phyloP scores from a whole-genome alignment of 2,113 vertebrate genomes.

The Glaucidium brasilianum region DNA sequence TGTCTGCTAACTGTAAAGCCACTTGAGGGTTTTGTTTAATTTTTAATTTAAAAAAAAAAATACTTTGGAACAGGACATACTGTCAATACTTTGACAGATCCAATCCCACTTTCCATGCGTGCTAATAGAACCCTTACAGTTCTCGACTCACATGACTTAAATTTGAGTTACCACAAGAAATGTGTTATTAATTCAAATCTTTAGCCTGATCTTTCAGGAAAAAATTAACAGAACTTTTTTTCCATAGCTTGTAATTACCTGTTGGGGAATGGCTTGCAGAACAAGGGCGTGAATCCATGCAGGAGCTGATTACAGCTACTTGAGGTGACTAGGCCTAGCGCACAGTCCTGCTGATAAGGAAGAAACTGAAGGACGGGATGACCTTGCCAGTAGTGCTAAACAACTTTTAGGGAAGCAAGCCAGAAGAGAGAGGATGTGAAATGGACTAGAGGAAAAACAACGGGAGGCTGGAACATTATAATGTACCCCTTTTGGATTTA shows the following conservation, averaged over 20 bases:
- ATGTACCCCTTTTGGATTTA: too few species aligned
- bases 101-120: slow-evolving; percentile 10
- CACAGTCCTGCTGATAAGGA: too few species aligned
- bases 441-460: too few species aligned
- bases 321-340: too few species aligned
- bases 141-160: background rate
- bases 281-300: too few species aligned
- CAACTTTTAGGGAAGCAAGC: too few species aligned
- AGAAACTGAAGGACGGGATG: too few species aligned
- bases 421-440: too few species aligned
- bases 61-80: background rate
- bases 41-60: slow-evolving; percentile 52
- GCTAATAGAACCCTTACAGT: slow-evolving; percentile 34
- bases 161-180: background rate
- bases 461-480: too few species aligned
- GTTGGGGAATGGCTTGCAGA: too few species aligned
- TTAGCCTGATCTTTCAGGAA: background rate
- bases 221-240: background rate
- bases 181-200: background rate
- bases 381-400: too few species aligned
- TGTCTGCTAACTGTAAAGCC: slow-evolving; percentile 41
- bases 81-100: slow-evolving; percentile 43
- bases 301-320: too few species aligned
- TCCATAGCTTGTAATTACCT: background rate
- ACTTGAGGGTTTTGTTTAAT: slow-evolving; percentile 64